Evolutionary conservation across 2,113 vertebrate species (phyloP).

Genomic region (Rostratula benghalensis): DNA sequence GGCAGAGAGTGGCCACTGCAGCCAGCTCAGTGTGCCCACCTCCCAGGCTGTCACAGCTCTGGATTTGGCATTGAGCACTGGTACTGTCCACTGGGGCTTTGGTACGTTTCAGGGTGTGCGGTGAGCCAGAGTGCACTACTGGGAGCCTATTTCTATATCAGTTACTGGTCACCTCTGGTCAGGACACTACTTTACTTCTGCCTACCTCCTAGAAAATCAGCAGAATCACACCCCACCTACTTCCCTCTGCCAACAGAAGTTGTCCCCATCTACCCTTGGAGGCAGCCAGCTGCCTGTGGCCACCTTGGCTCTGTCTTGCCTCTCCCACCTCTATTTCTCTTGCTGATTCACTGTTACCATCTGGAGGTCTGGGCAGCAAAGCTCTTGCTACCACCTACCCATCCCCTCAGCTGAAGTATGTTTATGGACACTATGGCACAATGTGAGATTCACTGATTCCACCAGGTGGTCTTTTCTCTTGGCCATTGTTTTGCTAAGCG

Average conservation of each 20-base stretch:
- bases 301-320: background rate
- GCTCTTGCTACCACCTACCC: background rate
- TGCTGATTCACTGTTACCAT: background rate
- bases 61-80: background rate
- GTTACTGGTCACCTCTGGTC: background rate
- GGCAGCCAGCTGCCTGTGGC: background rate
- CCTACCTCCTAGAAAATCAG: background rate
- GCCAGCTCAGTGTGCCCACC: rapidly evolving
- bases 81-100: rapidly evolving
- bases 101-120: rapidly evolving
- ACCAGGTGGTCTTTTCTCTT: background rate
- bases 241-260: background rate
- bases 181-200: background rate
- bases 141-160: background rate
- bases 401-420: background rate
- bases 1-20: background rate
- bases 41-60: background rate
- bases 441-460: background rate
- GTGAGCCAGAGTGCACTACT: rapidly evolving
- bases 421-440: background rate
- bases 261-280: background rate
- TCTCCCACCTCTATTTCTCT: background rate
- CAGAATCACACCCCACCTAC: background rate
- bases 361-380: background rate
- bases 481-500: background rate